Evolutionary conservation across 2,797 vertebrate genomes (phyloP).

Genomic region (Falco novaeseelandiae): DNA sequence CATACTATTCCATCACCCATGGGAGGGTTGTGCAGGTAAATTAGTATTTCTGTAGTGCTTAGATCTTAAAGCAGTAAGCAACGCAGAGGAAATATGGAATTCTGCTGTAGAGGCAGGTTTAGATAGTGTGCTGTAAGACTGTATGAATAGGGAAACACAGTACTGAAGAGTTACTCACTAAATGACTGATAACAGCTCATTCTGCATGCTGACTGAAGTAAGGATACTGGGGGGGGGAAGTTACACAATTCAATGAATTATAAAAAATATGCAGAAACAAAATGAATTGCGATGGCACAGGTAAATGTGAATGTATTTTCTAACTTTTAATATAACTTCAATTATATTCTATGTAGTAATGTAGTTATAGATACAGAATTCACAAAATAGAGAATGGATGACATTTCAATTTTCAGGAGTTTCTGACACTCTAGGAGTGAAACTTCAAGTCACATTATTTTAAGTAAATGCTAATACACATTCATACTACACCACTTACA

Average conservation of each 20-base stretch:
- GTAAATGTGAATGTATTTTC: not conserved
- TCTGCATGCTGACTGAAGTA: not conserved
- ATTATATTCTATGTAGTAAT: not conserved
- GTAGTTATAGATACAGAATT: not conserved
- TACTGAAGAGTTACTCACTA: not conserved
- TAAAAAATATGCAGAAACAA: not conserved
- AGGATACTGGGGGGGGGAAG: not conserved
- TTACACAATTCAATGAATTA: not conserved
- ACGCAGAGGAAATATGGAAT: not conserved
- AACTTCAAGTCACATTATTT: not conserved
- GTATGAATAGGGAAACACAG: not conserved
- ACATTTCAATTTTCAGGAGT: not conserved
- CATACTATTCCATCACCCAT: not conserved
- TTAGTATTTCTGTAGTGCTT: not conserved
- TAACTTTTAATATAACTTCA: not conserved
- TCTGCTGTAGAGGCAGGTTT: not conserved
- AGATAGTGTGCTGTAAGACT: not conserved
- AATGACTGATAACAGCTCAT: not conserved
- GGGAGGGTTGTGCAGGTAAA: not conserved
- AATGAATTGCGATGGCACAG: not conserved
- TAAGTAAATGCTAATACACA: not conserved
- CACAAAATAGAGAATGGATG: not conserved
- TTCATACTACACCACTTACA: not conserved
- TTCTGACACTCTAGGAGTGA: not conserved
- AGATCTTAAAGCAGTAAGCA: not conserved